Base-by-base conservation (phyloP, 2,888 invertebrate genomes). In the Nowickia ferox region DNA sequence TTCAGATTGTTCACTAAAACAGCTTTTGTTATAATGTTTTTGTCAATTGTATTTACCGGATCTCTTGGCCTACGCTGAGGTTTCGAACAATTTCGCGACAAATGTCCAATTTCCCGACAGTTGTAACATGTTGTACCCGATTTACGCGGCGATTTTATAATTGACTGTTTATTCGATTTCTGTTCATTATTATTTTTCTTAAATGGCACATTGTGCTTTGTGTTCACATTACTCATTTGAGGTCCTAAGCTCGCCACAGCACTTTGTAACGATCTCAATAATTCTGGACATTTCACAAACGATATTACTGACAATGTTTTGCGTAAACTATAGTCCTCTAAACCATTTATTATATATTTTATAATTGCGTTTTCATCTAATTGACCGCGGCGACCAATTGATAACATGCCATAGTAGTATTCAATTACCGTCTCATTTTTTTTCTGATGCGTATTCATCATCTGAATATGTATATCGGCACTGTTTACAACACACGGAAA, bases 331-430 rank as follows among this genome's bases (percentile, higher is more conserved):
- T 30, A 30, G 30, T 30, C 30, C 4, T 30, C 30, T 30, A 3
- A 48, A 10, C 86, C 84, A 42, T 86, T 86, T 9, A 85, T 75
- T 5, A 85, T 59, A 46, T 85, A 87, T 8, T 69, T 22, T 19
- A 78, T 71, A 10, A 85, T 84, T 9, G 84, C 59, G 53, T 22
- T 57, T 15, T 87, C 30, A 30, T 30, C 30, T 4, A 30, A 30
- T 30, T 4, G 30, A 4, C 30, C 30, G 4, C 30, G 30, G 48
- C 85, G 84, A 42, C 85, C 87, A 30, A 84, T 57, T 22, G 85
- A 61, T 10, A 83, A 71, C 74, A 87, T 76, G 22, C 51, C 53
- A 30, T 85, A 84, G 53, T 87, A 85, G 48, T 65, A 87, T 19
- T 51, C 48, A 30, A 30, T 30, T 3, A 30, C 30, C 30, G 30